These are phyloP conservation scores for Halictus ligatus DNA, from an alignment of 2,888 invertebrate species.

Conservation along the genomic window DNA sequence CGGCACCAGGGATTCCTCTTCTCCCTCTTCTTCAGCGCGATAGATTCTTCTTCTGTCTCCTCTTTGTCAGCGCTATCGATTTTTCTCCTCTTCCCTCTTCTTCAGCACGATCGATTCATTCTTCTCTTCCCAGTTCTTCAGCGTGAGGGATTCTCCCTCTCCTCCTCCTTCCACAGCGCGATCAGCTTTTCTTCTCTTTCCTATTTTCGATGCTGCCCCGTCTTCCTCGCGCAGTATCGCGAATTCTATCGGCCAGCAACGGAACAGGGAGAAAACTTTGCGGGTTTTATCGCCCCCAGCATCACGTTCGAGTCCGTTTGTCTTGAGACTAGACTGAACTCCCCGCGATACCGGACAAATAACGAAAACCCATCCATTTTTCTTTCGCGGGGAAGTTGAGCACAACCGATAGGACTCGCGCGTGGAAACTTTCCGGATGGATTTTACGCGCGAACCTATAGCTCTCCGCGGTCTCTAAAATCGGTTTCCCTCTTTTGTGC, in stretches of 20 bases:
- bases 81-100: neutral
- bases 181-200: neutral
- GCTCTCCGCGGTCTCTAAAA: neutral
- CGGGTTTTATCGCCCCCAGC: neutral
- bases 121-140: neutral
- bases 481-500: neutral
- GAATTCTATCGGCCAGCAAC: neutral
- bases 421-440: neutral
- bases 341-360: neutral
- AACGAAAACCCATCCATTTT: neutral
- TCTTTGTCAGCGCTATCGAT: neutral
- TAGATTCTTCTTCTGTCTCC: too few species aligned
- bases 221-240: neutral
- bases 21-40: too few species aligned
- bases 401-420: neutral
- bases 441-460: neutral
- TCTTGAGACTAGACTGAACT: neutral
- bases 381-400: neutral
- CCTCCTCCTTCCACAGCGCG: neutral
- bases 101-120: too few species aligned
- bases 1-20: too few species aligned
- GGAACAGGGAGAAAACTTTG: neutral
- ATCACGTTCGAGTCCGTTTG: neutral
- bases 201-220: neutral
- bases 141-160: too few species aligned